Evolutionary conservation across 2,113 vertebrate species (phyloP).

Genomic region (Orycteropus afer): DNA sequence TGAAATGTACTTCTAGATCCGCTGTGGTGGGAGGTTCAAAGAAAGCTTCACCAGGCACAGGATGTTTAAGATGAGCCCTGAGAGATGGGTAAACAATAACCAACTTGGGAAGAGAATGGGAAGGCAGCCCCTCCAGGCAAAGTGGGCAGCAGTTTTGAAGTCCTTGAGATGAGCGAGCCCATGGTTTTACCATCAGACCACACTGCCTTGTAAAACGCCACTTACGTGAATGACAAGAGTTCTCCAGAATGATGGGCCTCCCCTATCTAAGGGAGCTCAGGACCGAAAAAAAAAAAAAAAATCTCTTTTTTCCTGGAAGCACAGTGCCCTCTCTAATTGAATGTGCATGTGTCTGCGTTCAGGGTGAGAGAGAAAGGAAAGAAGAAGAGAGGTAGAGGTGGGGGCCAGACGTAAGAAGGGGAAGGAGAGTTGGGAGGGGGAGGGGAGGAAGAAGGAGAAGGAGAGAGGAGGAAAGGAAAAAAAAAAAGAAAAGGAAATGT

Average conservation of each 20-base stretch:
- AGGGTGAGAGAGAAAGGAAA: no score
- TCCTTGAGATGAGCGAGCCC: not conserved
- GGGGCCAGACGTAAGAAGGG: accelerated
- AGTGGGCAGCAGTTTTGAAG: not conserved
- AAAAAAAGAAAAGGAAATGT: not conserved
- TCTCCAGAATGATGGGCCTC: not conserved
- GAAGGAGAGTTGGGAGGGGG: accelerated
- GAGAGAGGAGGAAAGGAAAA: no score
- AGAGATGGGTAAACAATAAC: not conserved
- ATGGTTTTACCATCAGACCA: not conserved
- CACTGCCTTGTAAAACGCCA: not conserved
- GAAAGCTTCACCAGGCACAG: not conserved
- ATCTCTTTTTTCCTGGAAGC: not conserved
- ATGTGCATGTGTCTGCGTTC: not conserved
- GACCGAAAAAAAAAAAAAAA: not conserved
- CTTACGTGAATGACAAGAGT: conserved; percentile 27
- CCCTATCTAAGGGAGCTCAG: not conserved
- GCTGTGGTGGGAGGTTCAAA: not conserved
- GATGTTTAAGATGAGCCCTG: not conserved
- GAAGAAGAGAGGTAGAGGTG: not conserved
- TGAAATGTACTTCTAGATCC: not conserved
- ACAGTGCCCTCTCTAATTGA: not conserved
- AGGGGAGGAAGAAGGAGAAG: not conserved
- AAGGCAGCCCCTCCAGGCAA: not conserved
- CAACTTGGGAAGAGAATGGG: not conserved